Evolutionary conservation across 2,888 invertebrate genomes (phyloP), one percentile per base, ranked within the genome.

Genomic region (Alloscopus bannaensis): DNA sequence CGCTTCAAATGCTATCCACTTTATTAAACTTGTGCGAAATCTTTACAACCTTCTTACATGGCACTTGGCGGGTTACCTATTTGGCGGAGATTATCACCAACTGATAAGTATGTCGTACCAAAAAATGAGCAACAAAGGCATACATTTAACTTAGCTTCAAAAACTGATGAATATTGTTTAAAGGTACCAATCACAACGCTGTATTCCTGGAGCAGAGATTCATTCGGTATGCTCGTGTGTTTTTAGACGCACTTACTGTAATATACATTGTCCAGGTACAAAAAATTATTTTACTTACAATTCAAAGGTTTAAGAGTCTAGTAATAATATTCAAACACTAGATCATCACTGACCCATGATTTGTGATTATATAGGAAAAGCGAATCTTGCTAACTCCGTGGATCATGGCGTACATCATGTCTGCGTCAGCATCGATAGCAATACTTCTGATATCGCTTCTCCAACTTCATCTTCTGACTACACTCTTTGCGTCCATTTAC

Each of bases 171-270:
- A n/a, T n/a, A n/a, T n/a, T n/a, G n/a, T n/a, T n/a, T n/a, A n/a
- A n/a, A 81, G 81, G 42, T 45, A 59, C 75, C 8, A 81, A 81
- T 45, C 26, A 66, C 45, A 76, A 65, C 36, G 81, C 81, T n/a
- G 20, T 62, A 1, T 18, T 76, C 4, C 36, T 81, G 45, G 81
- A 81, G 31, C 31, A 72, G 36, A 55, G 60, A 31, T 76, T 81
- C 24, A 59, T 81, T 26, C 66, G 72, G 1, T 71, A 81, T 24
- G 76, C 81, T 22, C 65, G 76, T 1, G 62, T 81, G 20, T 81
- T 81, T 29, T 52, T 81, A 52, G 81, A 81, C 47, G 75, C 47
- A n/a, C 31, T 81, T 2, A 71, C 81, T 11, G 81, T 81, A n/a
- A 60, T 81, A 6, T 81, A 81, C 18, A 81, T 81, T 31, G 57